These are phyloP conservation scores for Sinocyclocheilus anophthalmus DNA, from an alignment of 2,113 vertebrate genomes.

Conservation along the genomic window DNA sequence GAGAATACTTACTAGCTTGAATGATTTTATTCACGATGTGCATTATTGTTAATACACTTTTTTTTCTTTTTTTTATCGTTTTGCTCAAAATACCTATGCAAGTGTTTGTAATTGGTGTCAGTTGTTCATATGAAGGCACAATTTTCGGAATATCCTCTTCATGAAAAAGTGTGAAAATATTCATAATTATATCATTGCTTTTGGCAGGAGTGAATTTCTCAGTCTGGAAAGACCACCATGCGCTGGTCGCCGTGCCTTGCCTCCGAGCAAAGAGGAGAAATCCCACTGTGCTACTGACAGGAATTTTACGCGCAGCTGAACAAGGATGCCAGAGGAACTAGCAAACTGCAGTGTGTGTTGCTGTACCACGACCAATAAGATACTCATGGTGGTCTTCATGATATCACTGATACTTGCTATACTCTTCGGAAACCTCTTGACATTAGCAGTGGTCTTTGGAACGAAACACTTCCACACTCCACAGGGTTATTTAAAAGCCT, in stretches of 20 bases:
- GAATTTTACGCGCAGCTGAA: constrained; percentile 34
- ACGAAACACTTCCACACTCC: constrained; percentile 77
- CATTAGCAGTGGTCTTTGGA: constrained; percentile 74
- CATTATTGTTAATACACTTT: too few species aligned
- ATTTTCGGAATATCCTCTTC: background rate
- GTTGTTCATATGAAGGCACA: background rate
- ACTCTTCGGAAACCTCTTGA: constrained; percentile 75
- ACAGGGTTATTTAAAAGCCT: constrained; percentile 81
- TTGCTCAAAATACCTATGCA: too few species aligned
- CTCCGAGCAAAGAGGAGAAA: constrained; percentile 11
- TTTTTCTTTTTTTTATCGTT: too few species aligned
- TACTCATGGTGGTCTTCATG: constrained; percentile 77
- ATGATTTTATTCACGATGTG: too few species aligned
- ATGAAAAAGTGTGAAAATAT: background rate
- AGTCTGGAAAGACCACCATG: background rate
- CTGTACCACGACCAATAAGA: constrained; percentile 71
- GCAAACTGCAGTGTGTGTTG: constrained; percentile 74
- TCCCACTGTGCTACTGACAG: constrained; percentile 14
- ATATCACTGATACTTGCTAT: constrained; percentile 72
- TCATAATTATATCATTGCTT: background rate
- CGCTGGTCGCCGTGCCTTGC: constrained; percentile 4
- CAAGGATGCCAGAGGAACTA: constrained; percentile 63
- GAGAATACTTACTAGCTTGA: too few species aligned
- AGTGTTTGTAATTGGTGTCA: background rate
- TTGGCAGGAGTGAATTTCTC: constrained; percentile 19